A percentile compares a stretch with the other conserved stretches of the same genome.
Evolutionary conservation across 2,113 vertebrate genomes (phyloP).

Genomic region (Sinocyclocheilus anophthalmus): DNA sequence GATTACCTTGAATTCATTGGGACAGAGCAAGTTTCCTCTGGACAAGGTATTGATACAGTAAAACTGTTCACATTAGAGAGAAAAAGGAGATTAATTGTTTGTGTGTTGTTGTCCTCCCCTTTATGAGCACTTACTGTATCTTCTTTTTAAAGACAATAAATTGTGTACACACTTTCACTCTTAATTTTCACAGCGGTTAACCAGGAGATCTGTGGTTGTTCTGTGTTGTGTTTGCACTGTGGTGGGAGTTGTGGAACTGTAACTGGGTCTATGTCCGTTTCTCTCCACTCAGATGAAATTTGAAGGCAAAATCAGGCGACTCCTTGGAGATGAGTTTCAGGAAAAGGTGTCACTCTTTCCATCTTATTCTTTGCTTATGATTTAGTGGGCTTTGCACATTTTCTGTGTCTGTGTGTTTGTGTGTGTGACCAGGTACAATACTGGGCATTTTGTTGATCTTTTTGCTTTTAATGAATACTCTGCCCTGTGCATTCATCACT

Average conservation of each 20-base stretch:
- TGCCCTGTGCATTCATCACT: not conserved
- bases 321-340: conserved; percentile 85
- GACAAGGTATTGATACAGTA: conserved; percentile 72
- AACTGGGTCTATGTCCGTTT: conserved; percentile 60
- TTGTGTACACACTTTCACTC: not conserved
- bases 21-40: conserved; percentile 76
- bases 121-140: not conserved
- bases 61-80: not conserved
- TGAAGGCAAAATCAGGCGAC: conserved; percentile 81
- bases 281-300: conserved; percentile 78
- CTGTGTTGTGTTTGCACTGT: conserved; percentile 45
- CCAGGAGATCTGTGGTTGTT: not conserved
- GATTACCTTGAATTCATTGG: conserved; percentile 76
- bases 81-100: not conserved
- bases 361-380: not conserved
- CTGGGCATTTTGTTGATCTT: not conserved
- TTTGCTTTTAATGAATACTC: not conserved
- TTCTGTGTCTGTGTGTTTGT: not conserved
- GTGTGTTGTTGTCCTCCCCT: not conserved
- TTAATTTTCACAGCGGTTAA: not conserved
- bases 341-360: conserved; percentile 77
- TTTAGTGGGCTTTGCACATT: conserved; percentile 18
- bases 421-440: too few species aligned
- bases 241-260: conserved; percentile 65
- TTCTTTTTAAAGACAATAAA: not conserved